Evolutionary conservation across 2,888 invertebrate genomes (phyloP), one percentile per base, ranked within the genome.

Genomic region (Platycheirus albimanus): DNA sequence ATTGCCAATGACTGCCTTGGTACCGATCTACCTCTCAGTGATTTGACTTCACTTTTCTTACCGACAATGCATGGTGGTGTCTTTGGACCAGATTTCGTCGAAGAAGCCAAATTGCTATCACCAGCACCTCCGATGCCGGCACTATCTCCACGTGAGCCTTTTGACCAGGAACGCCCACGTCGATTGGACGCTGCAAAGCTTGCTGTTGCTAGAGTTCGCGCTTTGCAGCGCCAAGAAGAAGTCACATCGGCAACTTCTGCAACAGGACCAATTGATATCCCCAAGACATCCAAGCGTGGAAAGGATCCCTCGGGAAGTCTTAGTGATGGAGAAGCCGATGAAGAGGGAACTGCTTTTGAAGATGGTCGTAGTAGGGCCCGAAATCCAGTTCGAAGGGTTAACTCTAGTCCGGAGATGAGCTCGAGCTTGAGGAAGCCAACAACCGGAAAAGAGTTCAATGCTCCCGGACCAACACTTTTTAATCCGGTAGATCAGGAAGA

Each of bases 401-500:
- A 97, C 92, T 97, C 97, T 63, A 97, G 97, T 87, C 97, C 97
- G 0, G 97, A 97, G 92, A 97, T 97, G 97, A 96, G 95, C 79
- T 95, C 96, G 1, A 95, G 95, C 88, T 96, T 96, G 96, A 95
- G 96, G 85, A 90, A 90, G 43, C 90, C 88, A 6, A 86, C 88
- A 6, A 86, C 87, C 1, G 69, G 67, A 3, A 77, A 64, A 20
- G 83, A 83, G 15, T 64, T 72, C 3, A 80, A 66, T 13, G 58
- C 58, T 38, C 87, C 87, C 0, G 69, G 58, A 17, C 74, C 5
- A 36, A 58, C 41, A 10, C 11, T 3, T 49, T 38, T 85, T 0
- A 86, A 85, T 24, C 85, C 87, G 15, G 85, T 85, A 8, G 86
- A 87, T 19, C 87, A 88, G 7, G 87, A 87, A 51, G 86, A 88